phyloP scores from a whole-genome alignment of 1,140 invertebrate species.

The Trichonephila clavata region DNA sequence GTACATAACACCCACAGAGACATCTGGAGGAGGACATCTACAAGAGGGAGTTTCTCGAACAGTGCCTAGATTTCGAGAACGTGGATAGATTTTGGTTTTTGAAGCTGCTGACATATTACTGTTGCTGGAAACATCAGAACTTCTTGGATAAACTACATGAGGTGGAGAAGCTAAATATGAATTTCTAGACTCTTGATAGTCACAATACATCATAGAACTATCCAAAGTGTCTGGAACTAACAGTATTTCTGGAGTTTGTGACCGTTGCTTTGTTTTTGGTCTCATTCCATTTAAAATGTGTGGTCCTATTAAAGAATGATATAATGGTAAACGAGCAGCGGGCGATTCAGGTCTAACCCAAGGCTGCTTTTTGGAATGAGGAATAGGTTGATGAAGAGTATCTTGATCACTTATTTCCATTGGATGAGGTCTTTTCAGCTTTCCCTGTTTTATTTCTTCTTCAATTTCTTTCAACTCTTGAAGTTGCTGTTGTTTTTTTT shows the following conservation, averaged over 20 bases:
- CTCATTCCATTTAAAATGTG: slow-evolving; percentile 60
- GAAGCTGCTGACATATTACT: slow-evolving; percentile 74
- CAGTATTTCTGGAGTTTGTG: slow-evolving; percentile 88
- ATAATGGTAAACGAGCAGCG: slow-evolving; percentile 39
- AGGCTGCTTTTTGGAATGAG: slow-evolving; percentile 83
- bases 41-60: slow-evolving; percentile 68
- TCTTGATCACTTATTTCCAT: slow-evolving; percentile 80
- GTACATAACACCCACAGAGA: slow-evolving; percentile 80
- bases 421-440: slow-evolving; percentile 84
- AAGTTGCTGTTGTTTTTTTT: slow-evolving; percentile 93
- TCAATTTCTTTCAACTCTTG: slow-evolving; percentile 89
- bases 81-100: slow-evolving; percentile 68
- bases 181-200: slow-evolving; percentile 79
- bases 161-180: slow-evolving; percentile 70
- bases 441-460: slow-evolving; percentile 91
- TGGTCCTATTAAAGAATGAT: slow-evolving; percentile 73
- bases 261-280: slow-evolving; percentile 81
- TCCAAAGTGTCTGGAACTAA: slow-evolving; percentile 87
- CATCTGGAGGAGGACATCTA: slow-evolving; percentile 67
- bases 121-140: slow-evolving; percentile 76
- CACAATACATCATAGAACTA: slow-evolving; percentile 79
- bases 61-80: slow-evolving; percentile 59
- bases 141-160: slow-evolving; percentile 56
- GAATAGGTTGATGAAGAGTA: slow-evolving; percentile 81
- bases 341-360: slow-evolving; percentile 80